Percentiles rank a stretch among this genome's conserved stretches.
Conservation (phyloP, 1,140 invertebrate genomes). For the Polyergus mexicanus region DNA sequence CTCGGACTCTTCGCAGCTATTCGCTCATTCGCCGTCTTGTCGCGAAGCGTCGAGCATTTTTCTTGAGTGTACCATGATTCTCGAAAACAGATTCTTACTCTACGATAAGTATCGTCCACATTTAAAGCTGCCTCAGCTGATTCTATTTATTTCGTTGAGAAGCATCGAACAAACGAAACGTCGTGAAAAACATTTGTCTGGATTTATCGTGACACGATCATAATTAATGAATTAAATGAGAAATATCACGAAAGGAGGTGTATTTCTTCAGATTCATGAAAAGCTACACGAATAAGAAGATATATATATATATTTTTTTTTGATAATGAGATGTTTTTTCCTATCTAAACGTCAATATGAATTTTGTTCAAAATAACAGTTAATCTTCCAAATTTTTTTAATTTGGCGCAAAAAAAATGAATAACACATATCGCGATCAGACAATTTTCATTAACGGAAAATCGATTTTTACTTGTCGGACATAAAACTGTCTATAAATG, state of each 20-base stretch:
- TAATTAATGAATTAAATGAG: constrained; percentile 25
- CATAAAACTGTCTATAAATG: constrained; percentile 41
- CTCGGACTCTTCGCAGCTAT: background rate
- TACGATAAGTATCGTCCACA: background rate
- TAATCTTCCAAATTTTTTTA: background rate
- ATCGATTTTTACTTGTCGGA: background rate
- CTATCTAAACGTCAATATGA: too few species aligned
- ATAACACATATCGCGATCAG: background rate
- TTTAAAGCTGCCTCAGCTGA: background rate
- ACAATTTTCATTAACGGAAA: constrained; percentile 13
- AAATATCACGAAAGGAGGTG: background rate
- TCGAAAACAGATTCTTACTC: background rate
- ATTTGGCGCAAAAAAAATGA: background rate
- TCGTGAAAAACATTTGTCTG: constrained; percentile 23
- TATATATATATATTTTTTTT: too few species aligned
- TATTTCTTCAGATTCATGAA: background rate
- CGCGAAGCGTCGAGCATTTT: constrained; percentile 14
- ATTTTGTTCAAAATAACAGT: background rate
- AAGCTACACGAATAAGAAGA: background rate
- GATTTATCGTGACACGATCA: constrained; percentile 1
- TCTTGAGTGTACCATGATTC: background rate
- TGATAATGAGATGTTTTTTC: too few species aligned
- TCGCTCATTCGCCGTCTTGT: background rate
- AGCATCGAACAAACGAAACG: background rate
- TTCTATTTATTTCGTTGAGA: constrained; percentile 9